phyloP scores from a whole-genome alignment of 2,113 vertebrate genomes.

The Semnopithecus entellus region DNA sequence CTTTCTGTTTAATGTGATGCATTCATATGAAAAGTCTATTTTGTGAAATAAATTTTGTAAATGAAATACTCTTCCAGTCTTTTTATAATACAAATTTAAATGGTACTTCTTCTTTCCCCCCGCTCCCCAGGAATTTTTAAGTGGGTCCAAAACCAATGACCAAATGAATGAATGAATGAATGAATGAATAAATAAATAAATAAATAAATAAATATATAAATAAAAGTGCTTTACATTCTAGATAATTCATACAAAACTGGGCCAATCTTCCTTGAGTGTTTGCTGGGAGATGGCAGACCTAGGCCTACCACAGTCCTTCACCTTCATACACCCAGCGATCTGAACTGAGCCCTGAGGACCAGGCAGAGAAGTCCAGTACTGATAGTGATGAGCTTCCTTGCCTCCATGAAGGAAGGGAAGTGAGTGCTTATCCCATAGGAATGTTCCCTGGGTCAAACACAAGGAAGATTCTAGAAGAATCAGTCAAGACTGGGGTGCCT shows the following conservation, averaged over 20 bases:
- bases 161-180: no score
- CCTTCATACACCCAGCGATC: not conserved
- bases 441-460: rapidly evolving
- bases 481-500: not conserved
- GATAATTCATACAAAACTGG: not conserved
- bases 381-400: not conserved
- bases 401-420: not conserved
- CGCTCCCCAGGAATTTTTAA: not conserved
- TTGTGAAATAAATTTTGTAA: not conserved
- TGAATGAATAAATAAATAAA: no score
- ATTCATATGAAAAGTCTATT: not conserved
- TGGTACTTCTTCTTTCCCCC: not conserved
- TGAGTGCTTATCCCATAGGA: rapidly evolving
- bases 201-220: no score
- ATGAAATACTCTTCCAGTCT: not conserved
- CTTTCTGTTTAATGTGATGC: not conserved
- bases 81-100: not conserved
- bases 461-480: not conserved
- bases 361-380: not conserved
- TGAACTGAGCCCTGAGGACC: not conserved
- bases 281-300: not conserved
- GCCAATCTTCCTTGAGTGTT: not conserved
- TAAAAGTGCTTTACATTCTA: not conserved
- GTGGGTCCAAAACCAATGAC: not conserved
- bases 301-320: no score